Evolutionary conservation across 2,797 vertebrate genomes (phyloP).

Genomic region (Parauchenoglanis punctatus): DNA sequence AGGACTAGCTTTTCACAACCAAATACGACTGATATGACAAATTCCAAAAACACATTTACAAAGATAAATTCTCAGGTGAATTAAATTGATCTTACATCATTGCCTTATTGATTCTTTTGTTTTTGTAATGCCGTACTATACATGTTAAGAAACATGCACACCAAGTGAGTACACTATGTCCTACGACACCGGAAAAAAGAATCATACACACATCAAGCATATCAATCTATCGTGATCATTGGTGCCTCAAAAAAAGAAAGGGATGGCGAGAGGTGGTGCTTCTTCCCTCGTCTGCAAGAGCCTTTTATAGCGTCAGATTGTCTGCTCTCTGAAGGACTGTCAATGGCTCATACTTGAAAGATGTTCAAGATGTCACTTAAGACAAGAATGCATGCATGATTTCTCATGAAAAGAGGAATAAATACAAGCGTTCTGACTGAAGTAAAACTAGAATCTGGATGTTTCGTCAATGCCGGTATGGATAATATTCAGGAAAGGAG

Average conservation of each 20-base stretch:
- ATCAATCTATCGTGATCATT: constrained; percentile 70
- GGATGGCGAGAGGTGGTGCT: constrained; percentile 39
- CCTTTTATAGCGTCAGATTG: constrained; percentile 67
- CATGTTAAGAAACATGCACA: background rate
- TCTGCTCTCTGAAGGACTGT: constrained; percentile 70
- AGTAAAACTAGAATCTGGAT: background rate
- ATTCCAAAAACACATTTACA: background rate
- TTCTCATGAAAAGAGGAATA: constrained; percentile 4
- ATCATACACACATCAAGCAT: background rate
- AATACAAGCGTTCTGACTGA: background rate
- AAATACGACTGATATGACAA: background rate
- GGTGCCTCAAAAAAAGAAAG: constrained; percentile 60
- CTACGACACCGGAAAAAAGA: background rate
- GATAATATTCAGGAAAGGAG: background rate
- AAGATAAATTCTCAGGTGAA: background rate
- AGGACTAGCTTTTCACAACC: background rate
- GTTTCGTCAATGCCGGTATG: background rate
- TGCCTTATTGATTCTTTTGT: background rate
- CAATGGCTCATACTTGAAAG: background rate
- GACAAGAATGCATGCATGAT: background rate
- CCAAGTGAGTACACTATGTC: background rate
- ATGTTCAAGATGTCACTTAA: background rate
- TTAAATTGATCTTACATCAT: background rate
- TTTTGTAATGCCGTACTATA: background rate
- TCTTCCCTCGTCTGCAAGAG: background rate